Evolutionary conservation across 2,888 invertebrate species (phyloP).

Genomic region (Craniophora ligustri): DNA sequence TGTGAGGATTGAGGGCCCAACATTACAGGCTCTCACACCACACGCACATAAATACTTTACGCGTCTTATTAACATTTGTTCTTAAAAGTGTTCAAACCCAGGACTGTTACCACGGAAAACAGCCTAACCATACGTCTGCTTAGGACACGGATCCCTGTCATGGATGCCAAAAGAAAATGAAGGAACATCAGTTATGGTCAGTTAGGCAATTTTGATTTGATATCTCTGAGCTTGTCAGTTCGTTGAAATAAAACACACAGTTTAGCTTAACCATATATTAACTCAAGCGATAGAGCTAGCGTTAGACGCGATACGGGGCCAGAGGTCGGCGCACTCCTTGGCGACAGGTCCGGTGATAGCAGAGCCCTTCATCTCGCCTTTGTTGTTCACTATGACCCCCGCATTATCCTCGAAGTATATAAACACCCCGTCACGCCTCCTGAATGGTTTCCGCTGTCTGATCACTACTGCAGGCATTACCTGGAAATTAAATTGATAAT

Average conservation of each 20-base stretch:
- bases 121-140: too few species aligned
- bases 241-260: constrained; percentile 23
- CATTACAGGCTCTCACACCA: too few species aligned
- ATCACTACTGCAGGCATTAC: constrained; percentile 99
- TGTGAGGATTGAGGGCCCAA: too few species aligned
- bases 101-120: too few species aligned
- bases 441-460: constrained; percentile 98
- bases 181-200: too few species aligned
- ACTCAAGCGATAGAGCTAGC: constrained; percentile 98
- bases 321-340: constrained; percentile 99
- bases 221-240: too few species aligned
- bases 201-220: too few species aligned
- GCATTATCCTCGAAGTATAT: constrained; percentile 99
- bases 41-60: too few species aligned
- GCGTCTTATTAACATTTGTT: too few species aligned
- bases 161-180: too few species aligned
- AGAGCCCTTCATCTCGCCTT: constrained; percentile 99
- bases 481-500: constrained; percentile 69
- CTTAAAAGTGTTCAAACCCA: too few species aligned
- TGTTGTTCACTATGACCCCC: constrained; percentile 99
- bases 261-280: constrained; percentile 64
- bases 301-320: constrained; percentile 99
- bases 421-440: constrained; percentile 99
- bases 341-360: constrained; percentile 99
- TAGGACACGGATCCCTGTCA: too few species aligned